Conservation (phyloP, 1,140 invertebrate species). For the Goniozus legneri region DNA sequence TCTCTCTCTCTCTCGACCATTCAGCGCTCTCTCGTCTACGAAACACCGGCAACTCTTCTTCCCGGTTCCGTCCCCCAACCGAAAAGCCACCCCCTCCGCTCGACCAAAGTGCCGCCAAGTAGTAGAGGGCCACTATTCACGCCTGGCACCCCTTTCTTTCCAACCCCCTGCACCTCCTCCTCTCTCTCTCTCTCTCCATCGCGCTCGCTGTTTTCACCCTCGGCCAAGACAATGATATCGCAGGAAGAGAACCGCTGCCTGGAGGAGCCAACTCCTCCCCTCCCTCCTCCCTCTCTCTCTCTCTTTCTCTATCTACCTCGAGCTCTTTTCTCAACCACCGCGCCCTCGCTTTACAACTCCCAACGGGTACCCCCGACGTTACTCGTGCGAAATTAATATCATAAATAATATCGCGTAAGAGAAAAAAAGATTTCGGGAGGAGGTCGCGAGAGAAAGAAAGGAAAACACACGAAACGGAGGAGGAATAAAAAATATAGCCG, state of each 20-base stretch:
- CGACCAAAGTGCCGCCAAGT: constrained; percentile 36
- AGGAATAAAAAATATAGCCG: constrained; percentile 43
- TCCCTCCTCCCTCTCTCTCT: background rate
- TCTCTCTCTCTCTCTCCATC: no score
- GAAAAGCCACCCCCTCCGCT: constrained; percentile 37
- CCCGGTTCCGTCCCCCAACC: no score
- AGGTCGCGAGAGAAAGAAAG: no score
- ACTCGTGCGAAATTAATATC: constrained; percentile 53
- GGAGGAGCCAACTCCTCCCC: constrained; percentile 3
- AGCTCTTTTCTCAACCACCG: no score
- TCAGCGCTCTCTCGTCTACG: no score
- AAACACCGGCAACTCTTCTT: no score
- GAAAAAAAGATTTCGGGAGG: constrained; percentile 48
- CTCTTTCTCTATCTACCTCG: no score
- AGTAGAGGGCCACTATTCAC: constrained; percentile 45
- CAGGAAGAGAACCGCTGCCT: constrained; percentile 38
- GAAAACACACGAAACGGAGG: no score
- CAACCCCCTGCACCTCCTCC: constrained; percentile 22
- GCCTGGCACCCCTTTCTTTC: constrained; percentile 46
- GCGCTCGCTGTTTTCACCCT: constrained; percentile 12
- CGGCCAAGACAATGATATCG: constrained; percentile 53
- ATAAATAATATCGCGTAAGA: constrained; percentile 52
- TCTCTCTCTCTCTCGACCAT: constrained; percentile 13
- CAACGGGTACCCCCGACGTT: constrained; percentile 38
- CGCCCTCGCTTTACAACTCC: constrained; percentile 51